Conservation (phyloP, 2,888 invertebrate genomes). For the Ashinkailepas kermadecensis region DNA sequence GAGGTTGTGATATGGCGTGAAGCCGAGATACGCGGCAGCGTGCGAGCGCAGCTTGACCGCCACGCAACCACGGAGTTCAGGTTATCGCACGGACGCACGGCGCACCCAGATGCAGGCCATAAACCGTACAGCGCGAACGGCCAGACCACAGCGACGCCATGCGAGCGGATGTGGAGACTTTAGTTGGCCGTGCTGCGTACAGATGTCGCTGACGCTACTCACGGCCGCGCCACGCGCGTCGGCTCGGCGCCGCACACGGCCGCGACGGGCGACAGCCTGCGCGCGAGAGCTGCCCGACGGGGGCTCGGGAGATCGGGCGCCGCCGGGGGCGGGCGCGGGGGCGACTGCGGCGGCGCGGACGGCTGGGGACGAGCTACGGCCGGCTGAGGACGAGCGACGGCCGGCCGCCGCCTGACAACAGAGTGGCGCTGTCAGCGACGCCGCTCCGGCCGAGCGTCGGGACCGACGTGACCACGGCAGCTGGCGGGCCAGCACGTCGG, state of each 20-base stretch:
- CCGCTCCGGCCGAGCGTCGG: background rate
- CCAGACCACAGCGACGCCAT: no score
- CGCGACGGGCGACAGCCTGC: background rate
- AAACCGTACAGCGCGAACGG: no score
- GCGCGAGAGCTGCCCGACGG: background rate
- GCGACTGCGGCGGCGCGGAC: background rate
- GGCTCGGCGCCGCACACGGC: background rate
- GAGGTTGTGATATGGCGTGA: no score
- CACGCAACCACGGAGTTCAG: no score
- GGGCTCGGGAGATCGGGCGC: background rate
- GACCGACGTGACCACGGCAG: no score
- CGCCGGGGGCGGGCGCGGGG: background rate
- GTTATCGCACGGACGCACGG: no score
- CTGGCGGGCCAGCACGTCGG: no score
- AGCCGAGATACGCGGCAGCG: no score
- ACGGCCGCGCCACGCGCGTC: background rate
- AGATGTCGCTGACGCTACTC: slow-evolving; percentile 12
- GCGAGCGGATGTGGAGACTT: background rate
- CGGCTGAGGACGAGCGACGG: background rate
- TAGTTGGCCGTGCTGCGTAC: background rate
- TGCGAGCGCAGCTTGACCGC: no score
- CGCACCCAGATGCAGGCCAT: no score
- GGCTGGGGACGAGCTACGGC: background rate
- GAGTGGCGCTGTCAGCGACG: background rate
- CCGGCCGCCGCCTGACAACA: background rate